Evolutionary conservation across 2,797 vertebrate species (phyloP).

Genomic region (Antrozous pallidus): DNA sequence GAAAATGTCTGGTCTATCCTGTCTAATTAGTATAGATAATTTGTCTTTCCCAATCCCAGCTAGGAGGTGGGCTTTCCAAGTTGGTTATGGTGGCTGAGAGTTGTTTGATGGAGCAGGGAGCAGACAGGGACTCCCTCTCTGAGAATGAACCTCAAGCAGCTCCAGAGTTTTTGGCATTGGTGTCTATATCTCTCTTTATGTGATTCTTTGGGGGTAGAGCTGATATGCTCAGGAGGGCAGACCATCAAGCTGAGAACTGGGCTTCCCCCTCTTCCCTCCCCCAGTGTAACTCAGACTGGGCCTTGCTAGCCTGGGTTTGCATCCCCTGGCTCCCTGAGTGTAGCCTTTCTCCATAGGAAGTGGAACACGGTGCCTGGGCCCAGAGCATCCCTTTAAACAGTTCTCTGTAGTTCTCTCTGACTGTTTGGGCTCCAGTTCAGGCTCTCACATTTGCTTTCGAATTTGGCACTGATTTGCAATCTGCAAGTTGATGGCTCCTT

Average conservation of each 20-base stretch:
- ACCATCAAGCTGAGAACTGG: background rate
- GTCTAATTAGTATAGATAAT: background rate
- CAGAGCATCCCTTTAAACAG: background rate
- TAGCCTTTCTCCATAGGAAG: background rate
- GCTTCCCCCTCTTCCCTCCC: background rate
- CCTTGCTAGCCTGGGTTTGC: background rate
- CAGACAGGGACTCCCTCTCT: background rate
- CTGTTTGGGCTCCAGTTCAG: slow-evolving; percentile 8
- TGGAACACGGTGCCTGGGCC: background rate
- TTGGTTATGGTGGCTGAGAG: background rate
- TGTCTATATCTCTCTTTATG: background rate
- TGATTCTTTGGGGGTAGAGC: background rate
- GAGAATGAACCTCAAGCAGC: background rate
- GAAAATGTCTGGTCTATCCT: no score
- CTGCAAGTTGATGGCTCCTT: slow-evolving; percentile 54
- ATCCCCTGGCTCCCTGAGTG: background rate
- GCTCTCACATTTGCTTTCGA: background rate
- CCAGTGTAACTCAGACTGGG: background rate
- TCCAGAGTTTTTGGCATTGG: background rate
- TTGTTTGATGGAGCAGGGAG: background rate
- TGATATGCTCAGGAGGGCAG: background rate
- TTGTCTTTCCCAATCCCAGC: background rate
- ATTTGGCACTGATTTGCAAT: slow-evolving; percentile 66
- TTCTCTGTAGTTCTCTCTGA: background rate
- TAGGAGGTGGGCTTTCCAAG: background rate